Base-by-base conservation (phyloP, 2,888 invertebrate species). In the Parnassius orleans region DNA sequence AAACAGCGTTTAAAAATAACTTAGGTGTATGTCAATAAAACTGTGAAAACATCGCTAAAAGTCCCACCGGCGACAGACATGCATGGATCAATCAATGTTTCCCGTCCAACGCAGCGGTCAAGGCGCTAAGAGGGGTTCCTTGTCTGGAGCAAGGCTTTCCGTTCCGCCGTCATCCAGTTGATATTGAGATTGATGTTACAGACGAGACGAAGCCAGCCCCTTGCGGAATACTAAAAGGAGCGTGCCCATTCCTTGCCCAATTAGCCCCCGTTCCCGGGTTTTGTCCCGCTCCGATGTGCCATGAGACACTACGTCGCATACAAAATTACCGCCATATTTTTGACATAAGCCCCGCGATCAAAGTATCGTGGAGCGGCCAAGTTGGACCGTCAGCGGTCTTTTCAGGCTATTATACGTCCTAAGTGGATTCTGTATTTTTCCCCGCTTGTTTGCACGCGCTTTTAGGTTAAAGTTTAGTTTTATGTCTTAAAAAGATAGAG, bases 181-280 rank as follows among this genome's bases (percentile, higher is more conserved):
- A 82, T 88, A 90, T 90, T 90, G 90, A 90, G 90, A 90, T 90
- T 90, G 90, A 90, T 90, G 89, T 84, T 81, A 76, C 74, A 72
- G 79, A 80, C 85, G 83, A 78, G 78, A 72, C 72, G 74, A 74
- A 77, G 73, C 71, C 77, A 71, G 75, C 74, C 76, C 72, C 79
- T 77, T 72, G 72, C 83, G 78, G 90, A 90, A 90, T 90, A 90
- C 89, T 88, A 90, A 90, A 80, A 79, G 81, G 78, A 74, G 68
- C 71, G 70, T 77, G 78, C 74, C 86, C 83, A 84, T 87, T 87
- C 86, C 79, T 86, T 82, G 85, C 85, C 84, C 86, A 90, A 90
- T 90, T 90, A 90, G 84, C 78, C 76, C 69, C 72, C 81, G 79
- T 85, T 87, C 84, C 84, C 70, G 79, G 78, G 75, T 81, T 82